Base-by-base conservation (phyloP, 2,888 invertebrate genomes). In the Dryococelus australis region DNA sequence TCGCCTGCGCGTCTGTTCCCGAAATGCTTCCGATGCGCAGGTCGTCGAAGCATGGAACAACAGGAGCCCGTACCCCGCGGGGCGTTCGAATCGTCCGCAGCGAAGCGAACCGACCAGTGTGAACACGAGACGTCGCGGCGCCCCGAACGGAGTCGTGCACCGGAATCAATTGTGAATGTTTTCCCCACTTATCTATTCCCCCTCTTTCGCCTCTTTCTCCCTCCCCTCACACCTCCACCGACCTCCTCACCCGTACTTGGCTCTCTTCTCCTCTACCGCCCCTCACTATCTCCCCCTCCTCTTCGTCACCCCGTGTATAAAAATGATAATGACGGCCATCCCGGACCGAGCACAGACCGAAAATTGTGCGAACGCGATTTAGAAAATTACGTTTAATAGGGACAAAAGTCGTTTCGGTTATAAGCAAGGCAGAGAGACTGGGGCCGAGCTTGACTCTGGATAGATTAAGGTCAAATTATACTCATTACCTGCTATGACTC, bases 341-440 rank as follows among this genome's bases (percentile, higher is more conserved):
- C 28, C 83, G 43, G 43, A 27, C 83, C 35, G 35, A 13, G 83
- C 83, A 83, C 35, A 83, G 87, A 85, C 87, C 87, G 85, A 87
- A 87, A 87, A 87, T 86, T 87, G 87, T 85, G 87, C 87, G 87
- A 87, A 86, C 84, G 85, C 87, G 87, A 86, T 87, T 87, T 87
- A 86, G 87, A 87, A 87, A 87, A 87, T 87, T 87, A 87, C 87
- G 86, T 80, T 78, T 87, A 87, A 87, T 87, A 79, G 86, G 87
- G 78, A 87, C 83, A 87, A 87, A 87, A 86, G 87, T 87, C 86
- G 83, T 47, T 83, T 53, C 47, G 87, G 83, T 83, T 87, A 81
- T 87, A 78, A 78, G 87, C 87, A 43, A 28, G 85, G 35, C 43
- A 78, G 85, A 26, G 51, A 78, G 35, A 53, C 78, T 35, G 43